These are phyloP conservation scores for Megaleporinus macrocephalus DNA, from an alignment of 2,113 vertebrate species.

Conservation along the genomic window DNA sequence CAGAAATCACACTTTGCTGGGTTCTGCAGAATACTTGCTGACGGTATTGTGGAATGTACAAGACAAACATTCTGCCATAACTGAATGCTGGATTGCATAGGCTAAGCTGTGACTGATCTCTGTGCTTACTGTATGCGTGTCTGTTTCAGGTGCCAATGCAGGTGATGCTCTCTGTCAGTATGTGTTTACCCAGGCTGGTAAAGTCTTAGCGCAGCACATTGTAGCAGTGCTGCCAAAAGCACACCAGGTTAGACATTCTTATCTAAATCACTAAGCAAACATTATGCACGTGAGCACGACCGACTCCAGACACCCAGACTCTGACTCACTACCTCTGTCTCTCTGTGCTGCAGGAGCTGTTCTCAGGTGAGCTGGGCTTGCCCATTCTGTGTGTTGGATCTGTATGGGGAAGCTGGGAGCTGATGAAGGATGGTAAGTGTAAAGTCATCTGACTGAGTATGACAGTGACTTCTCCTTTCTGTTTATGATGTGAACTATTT, in stretches of 20 bases:
- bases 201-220: slow-evolving; percentile 85
- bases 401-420: slow-evolving; percentile 94
- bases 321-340: background rate
- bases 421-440: slow-evolving; percentile 82
- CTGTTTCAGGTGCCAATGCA: slow-evolving; percentile 77
- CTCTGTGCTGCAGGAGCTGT: slow-evolving; percentile 73
- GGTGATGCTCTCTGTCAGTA: slow-evolving; percentile 83
- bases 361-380: slow-evolving; percentile 79
- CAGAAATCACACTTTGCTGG: slow-evolving; percentile 90
- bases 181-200: slow-evolving; percentile 83
- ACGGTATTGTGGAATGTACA: slow-evolving; percentile 75
- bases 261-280: background rate
- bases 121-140: slow-evolving; percentile 6
- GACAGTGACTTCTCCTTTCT: background rate
- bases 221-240: slow-evolving; percentile 85
- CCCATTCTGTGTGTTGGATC: slow-evolving; percentile 93
- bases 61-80: background rate
- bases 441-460: background rate
- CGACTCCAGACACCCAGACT: too few relatives aligned
- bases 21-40: slow-evolving; percentile 86
- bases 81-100: background rate
- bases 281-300: background rate
- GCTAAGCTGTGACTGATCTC: background rate
- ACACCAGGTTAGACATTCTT: slow-evolving; percentile 75
- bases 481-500: background rate